Conservation (phyloP, 2,113 vertebrate species). For the Hyla sarda region DNA sequence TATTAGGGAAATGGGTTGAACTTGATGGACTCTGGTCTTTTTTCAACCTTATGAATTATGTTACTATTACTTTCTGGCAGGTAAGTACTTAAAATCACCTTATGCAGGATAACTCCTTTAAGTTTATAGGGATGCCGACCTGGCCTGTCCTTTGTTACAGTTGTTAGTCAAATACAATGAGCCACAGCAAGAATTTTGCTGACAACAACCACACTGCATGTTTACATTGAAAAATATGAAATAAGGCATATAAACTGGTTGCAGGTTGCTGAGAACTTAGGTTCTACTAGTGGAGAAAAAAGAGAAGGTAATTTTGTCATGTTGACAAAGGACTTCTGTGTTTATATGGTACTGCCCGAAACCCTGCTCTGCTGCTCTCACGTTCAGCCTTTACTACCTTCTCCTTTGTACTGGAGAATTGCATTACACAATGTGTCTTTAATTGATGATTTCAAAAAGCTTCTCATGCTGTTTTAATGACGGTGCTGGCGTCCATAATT, state of each 20-base stretch:
- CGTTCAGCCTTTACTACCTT: slow-evolving; percentile 31
- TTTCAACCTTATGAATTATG: too few species aligned
- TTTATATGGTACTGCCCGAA: not conserved
- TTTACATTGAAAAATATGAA: not conserved
- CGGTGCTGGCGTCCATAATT: slow-evolving; percentile 56
- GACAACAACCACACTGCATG: not conserved
- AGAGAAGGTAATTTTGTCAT: not conserved
- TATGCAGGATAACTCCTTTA: too few species aligned
- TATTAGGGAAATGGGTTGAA: too few species aligned
- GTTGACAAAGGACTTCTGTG: not conserved
- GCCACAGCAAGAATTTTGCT: slow-evolving; percentile 3
- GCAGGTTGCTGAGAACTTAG: not conserved
- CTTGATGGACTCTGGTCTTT: too few species aligned
- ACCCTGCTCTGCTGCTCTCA: not conserved
- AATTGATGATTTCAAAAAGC: slow-evolving; percentile 50
- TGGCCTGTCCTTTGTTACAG: slow-evolving; percentile 24
- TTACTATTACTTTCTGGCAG: too few species aligned
- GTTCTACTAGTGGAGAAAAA: not conserved
- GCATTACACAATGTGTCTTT: slow-evolving; percentile 53
- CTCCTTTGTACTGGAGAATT: slow-evolving; percentile 44
- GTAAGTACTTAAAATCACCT: too few species aligned
- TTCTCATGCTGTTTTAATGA: slow-evolving; percentile 56
- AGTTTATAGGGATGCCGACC: slow-evolving; percentile 12
- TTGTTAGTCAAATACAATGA: slow-evolving; percentile 11
- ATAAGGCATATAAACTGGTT: not conserved